Base-by-base conservation (phyloP, 2,113 vertebrate genomes). In the Emydocephalus ijimae region DNA sequence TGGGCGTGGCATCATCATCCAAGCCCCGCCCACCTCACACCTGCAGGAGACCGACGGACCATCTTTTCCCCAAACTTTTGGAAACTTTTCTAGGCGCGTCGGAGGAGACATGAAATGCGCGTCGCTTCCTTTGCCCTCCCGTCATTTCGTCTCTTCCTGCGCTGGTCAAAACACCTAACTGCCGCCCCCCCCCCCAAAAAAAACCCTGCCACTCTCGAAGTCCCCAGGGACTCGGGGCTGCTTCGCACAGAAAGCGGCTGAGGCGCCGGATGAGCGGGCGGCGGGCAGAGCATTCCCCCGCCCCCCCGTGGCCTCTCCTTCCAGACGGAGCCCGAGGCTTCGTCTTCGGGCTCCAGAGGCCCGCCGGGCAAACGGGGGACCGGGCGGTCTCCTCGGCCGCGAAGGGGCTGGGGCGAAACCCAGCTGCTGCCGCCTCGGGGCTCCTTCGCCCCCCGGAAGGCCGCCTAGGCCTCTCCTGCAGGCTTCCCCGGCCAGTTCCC, bases 161-260 rank as follows among this genome's bases (percentile, higher is more conserved):
- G n/a, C 69, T 3, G 5, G 0, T 39, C 15, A 0, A 20, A 81
- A 39, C 18, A 3, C 6, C 34, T 1, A 0, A 21, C 56, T 20
- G 5, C 5, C 26, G 0, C 14, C 39, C 39, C 39, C 39, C 39
- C 0, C 14, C 11, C 26, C 12, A 4, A 43, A 43, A 43, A 43
- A 43, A 43, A 43, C 24, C 59, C 18, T 1, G 69, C 69, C 69
- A 5, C 29, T 29, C 1, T 21, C 34, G 7, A 43, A 43, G 34
- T 3, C 34, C 15, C 18, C 21, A 21, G 34, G 39, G 1, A 20
- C n/a, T 3, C 34, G 18, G 34, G 18, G 74, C 34, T 20, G n/a
- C 69, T 21, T 21, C 0, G 34, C 74, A 1, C 18, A 81, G 9
- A 81, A 39, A 81, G 34, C 74, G 1, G 74, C 74, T 3, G 74